Evolutionary conservation across 2,888 invertebrate species (phyloP).

Genomic region (Idaea straminata): DNA sequence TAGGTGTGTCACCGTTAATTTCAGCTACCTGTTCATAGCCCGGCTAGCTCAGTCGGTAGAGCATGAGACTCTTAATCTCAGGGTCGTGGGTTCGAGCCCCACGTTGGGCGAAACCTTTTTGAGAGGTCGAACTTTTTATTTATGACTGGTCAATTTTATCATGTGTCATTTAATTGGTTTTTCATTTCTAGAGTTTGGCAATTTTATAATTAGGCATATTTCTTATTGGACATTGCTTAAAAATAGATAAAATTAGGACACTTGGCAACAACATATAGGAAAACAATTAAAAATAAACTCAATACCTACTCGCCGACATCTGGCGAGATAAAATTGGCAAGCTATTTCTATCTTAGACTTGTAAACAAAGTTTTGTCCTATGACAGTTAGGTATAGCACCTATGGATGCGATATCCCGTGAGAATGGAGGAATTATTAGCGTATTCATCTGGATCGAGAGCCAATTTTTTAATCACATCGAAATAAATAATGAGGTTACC

Average conservation of each 20-base stretch:
- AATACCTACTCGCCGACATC: neutral
- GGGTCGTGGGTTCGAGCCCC: slow-evolving; percentile 84
- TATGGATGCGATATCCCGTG: too few relatives aligned
- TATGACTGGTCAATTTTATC: too few relatives aligned
- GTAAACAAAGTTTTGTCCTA: neutral
- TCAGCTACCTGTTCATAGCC: slow-evolving; percentile 38
- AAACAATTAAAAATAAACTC: neutral
- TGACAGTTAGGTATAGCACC: too few relatives aligned
- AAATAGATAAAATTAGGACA: neutral
- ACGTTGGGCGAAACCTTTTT: slow-evolving; percentile 72
- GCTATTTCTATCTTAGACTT: neutral
- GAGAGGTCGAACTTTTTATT: neutral
- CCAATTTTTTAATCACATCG: too few relatives aligned
- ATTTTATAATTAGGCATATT: too few relatives aligned
- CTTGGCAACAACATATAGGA: neutral
- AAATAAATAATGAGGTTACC: too few relatives aligned
- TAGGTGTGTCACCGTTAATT: neutral
- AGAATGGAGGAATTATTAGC: too few relatives aligned
- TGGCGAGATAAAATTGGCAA: neutral
- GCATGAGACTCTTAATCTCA: slow-evolving; percentile 84
- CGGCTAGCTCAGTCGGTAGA: slow-evolving; percentile 81
- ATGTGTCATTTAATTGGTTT: too few relatives aligned
- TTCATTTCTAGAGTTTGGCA: too few relatives aligned
- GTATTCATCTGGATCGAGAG: too few relatives aligned
- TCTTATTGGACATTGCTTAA: too few relatives aligned